Base-by-base conservation (phyloP, 2,797 vertebrate genomes). In the Hippopotamyrus pictus region DNA sequence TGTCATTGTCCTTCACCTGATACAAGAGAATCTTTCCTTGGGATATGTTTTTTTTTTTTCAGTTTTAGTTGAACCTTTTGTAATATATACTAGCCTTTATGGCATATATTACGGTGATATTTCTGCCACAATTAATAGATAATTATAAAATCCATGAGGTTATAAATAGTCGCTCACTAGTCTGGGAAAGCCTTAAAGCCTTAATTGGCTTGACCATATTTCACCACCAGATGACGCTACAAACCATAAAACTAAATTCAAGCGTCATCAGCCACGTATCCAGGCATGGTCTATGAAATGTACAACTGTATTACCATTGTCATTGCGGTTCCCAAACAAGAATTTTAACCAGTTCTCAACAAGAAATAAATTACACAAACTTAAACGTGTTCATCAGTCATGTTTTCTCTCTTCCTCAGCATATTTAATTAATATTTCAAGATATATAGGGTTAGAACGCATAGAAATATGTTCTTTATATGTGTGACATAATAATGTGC, bases 211-310 rank as follows among this genome's bases (percentile, higher is more conserved):
- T 87, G 17, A 0, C 69, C 41, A 44, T n/a, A 48, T 5, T 2
- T 7, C 5, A 41, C 93, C 94, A 92, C 76, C 48, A 46, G 95
- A 25, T 86, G 93, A 89, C 91, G 91, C 90, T 82, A 29, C 86
- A 29, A 0, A 48, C 86, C 53, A 57, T 57, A 57, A 57, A 87
- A 25, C 51, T 3, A 33, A 41, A 53, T 33, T 86, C 12, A 17
- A 59, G 54, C 14, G 83, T 12, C 48, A 41, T 3, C 17, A 44
- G 29, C 85, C 53, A 57, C 85, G 85, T 87, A 57, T 57, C 29
- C 53, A 87, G 48, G 14, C 53, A 57, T 1, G 12, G n/a, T 14
- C 25, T 51, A 22, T 33, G 22, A 50, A 1, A 50, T 50, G 46
- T 25, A 17, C 48, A 79, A 22, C 17, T 79, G 7, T 57, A 29